phyloP scores from a whole-genome alignment of 1,140 invertebrate species.

The Chelonus insularis region DNA sequence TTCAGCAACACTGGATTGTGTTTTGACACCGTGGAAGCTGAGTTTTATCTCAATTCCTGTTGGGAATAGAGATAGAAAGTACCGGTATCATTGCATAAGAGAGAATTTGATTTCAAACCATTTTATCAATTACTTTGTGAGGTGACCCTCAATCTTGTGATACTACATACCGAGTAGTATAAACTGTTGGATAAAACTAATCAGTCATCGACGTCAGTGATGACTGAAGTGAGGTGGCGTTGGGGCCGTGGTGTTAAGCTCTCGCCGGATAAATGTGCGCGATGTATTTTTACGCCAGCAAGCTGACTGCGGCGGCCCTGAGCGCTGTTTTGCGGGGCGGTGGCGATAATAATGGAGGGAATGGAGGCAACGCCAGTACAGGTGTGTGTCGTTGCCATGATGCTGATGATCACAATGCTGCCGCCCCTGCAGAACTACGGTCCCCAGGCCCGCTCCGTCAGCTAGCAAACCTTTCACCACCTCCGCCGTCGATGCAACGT shows the following conservation, averaged over 20 bases:
- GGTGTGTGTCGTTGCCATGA: constrained; percentile 51
- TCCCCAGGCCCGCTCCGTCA: constrained; percentile 20
- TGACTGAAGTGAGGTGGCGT: constrained; percentile 57
- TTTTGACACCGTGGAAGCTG: neutral
- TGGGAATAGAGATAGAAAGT: neutral
- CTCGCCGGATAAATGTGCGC: constrained; percentile 59
- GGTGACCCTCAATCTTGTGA: neutral
- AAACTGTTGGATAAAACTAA: constrained; percentile 22
- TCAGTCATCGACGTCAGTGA: constrained; percentile 53
- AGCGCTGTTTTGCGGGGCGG: constrained; percentile 48
- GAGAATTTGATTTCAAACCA: neutral
- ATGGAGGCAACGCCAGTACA: constrained; percentile 21
- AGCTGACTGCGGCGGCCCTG: constrained; percentile 60
- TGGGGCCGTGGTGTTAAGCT: constrained; percentile 56
- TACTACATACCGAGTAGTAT: neutral
- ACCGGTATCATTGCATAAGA: neutral
- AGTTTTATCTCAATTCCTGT: neutral
- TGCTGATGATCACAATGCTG: constrained; percentile 37
- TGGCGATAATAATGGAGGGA: constrained; percentile 30
- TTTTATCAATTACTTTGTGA: neutral
- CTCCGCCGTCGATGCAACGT: constrained; percentile 20
- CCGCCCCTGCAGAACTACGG: constrained; percentile 25
- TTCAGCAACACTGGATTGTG: neutral
- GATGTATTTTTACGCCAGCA: constrained; percentile 61
- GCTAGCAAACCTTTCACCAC: constrained; percentile 22